Conservation (phyloP, 1,140 invertebrate genomes). For the Panonychus citri region DNA sequence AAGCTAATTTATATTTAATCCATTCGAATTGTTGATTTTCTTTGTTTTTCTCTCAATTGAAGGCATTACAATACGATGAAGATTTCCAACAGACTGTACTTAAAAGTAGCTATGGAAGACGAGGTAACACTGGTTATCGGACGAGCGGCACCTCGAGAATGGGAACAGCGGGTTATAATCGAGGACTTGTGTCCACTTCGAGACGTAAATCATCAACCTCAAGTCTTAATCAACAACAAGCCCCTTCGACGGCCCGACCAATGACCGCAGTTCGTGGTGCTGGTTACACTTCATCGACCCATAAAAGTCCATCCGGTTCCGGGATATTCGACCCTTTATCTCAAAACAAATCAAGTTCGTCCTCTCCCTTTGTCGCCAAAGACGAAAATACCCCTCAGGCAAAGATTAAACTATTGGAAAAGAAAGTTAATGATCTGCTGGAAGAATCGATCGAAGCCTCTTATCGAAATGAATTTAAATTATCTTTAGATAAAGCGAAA, state of each 20-base stretch:
- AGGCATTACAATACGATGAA: constrained; percentile 39
- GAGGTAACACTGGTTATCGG: constrained; percentile 27
- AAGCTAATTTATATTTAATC: neutral
- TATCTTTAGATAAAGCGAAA: constrained; percentile 71
- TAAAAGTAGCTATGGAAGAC: constrained; percentile 33
- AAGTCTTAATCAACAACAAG: constrained; percentile 12
- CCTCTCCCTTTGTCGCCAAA: constrained; percentile 4
- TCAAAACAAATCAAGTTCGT: constrained; percentile 31
- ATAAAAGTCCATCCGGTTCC: neutral
- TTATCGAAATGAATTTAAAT: constrained; percentile 27
- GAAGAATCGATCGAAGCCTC: constrained; percentile 48
- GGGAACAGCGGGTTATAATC: constrained; percentile 12
- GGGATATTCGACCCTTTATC: constrained; percentile 47
- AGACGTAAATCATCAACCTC: neutral
- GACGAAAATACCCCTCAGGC: constrained; percentile 39
- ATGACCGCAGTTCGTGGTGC: constrained; percentile 88
- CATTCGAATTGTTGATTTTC: neutral
- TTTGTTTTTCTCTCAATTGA: constrained; percentile 4
- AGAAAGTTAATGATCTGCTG: constrained; percentile 54
- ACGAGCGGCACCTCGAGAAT: constrained; percentile 17
- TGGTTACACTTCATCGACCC: constrained; percentile 57
- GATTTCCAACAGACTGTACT: constrained; percentile 35
- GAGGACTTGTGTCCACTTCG: neutral
- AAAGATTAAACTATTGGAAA: constrained; percentile 56
- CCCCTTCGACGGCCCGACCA: constrained; percentile 35